Conservation (phyloP, 2,888 invertebrate species). For the Electrophaes corylata region DNA sequence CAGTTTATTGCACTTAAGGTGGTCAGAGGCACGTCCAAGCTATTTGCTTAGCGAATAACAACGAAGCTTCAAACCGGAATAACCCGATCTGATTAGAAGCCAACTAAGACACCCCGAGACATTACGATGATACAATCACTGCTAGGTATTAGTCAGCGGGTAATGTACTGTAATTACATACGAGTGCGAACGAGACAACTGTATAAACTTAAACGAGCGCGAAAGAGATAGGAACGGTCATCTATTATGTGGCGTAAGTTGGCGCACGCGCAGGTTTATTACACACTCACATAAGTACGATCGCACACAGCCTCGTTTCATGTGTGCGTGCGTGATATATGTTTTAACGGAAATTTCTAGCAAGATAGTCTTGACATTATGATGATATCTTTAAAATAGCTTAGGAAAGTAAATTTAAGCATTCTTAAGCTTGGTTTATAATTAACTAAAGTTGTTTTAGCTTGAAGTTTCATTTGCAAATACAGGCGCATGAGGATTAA, state of each 20-base stretch:
- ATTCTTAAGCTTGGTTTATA: not conserved
- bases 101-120: not conserved
- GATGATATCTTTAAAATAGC: constrained; percentile 52
- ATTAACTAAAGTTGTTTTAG: not conserved
- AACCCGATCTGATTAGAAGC: constrained; percentile 18
- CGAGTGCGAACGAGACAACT: constrained; percentile 45
- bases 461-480: not conserved
- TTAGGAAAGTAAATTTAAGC: constrained; percentile 8
- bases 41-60: not conserved
- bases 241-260: constrained; percentile 63
- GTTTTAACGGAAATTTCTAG: constrained; percentile 74
- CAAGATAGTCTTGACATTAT: constrained; percentile 62
- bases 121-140: constrained; percentile 36
- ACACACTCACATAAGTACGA: constrained; percentile 51
- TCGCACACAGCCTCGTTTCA: constrained; percentile 14
- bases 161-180: constrained; percentile 65
- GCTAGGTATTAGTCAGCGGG: constrained; percentile 44
- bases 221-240: constrained; percentile 49
- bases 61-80: constrained; percentile 14
- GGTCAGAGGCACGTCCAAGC: not conserved
- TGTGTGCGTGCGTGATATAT: constrained; percentile 42
- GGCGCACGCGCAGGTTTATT: constrained; percentile 67
- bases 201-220: constrained; percentile 19
- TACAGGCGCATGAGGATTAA: too few relatives aligned
- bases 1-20: too few relatives aligned